Conservation (phyloP, 2,888 invertebrate genomes). For the Cybosia mesomella region DNA sequence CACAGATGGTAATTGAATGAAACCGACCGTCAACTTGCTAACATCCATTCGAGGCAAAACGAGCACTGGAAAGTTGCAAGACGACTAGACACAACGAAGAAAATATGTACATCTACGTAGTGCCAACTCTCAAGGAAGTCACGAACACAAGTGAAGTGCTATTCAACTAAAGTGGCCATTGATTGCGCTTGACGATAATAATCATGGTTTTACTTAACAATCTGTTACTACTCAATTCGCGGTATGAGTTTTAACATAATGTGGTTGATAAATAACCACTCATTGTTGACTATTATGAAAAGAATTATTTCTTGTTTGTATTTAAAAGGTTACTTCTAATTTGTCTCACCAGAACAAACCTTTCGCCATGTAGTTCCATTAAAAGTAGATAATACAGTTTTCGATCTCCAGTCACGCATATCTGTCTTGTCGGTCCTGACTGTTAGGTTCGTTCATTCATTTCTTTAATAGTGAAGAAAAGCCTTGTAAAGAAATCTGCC, state of each 20-base stretch:
- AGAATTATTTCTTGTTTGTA: slow-evolving; percentile 6
- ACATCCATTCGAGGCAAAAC: slow-evolving; percentile 51
- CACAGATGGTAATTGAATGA: slow-evolving; percentile 54
- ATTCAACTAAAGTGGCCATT: slow-evolving; percentile 66
- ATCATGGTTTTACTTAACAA: slow-evolving; percentile 48
- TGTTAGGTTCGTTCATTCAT: neutral
- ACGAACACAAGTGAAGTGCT: slow-evolving; percentile 65
- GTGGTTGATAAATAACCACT: slow-evolving; percentile 8
- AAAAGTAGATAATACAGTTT: neutral
- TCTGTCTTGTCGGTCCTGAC: neutral
- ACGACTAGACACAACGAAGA: slow-evolving; percentile 67
- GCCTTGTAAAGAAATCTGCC: neutral
- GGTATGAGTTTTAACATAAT: slow-evolving; percentile 30
- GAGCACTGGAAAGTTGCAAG: slow-evolving; percentile 79
- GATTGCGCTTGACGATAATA: slow-evolving; percentile 64
- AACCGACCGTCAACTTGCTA: slow-evolving; percentile 44
- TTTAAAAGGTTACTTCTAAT: neutral
- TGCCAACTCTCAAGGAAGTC: slow-evolving; percentile 72
- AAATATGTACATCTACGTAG: slow-evolving; percentile 55
- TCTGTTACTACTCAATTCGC: slow-evolving; percentile 41
- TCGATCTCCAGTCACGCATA: slow-evolving; percentile 1
- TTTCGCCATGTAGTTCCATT: neutral
- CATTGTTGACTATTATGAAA: slow-evolving; percentile 8
- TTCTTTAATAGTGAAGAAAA: neutral
- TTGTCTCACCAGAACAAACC: neutral